A percentile compares a stretch with the other conserved stretches of the same genome.
Conservation (phyloP, 2,888 invertebrate genomes). For the Saturnia japonica region DNA sequence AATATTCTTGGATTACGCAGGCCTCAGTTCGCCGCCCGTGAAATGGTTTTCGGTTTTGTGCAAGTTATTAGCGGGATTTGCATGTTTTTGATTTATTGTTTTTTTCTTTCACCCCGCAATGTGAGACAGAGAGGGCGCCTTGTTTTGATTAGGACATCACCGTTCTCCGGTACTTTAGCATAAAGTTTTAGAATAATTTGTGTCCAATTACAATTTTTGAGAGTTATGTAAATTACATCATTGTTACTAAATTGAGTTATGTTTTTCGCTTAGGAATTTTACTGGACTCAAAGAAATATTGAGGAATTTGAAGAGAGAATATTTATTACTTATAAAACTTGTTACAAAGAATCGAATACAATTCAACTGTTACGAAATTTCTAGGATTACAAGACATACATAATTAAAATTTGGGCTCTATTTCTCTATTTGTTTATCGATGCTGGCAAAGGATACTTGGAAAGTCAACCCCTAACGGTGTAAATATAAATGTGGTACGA, state of each 20-base stretch:
- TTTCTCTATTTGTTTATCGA: neutral
- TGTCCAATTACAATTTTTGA: conserved; percentile 12
- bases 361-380: neutral
- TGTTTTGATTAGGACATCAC: conserved; percentile 39
- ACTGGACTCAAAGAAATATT: neutral
- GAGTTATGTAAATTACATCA: conserved; percentile 15
- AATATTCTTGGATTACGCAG: conserved; percentile 76
- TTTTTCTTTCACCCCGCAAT: conserved; percentile 43
- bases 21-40: conserved; percentile 66
- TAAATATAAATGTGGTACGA: too few relatives aligned
- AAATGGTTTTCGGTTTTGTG: conserved; percentile 81
- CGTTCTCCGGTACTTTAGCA: conserved; percentile 1
- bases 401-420: neutral
- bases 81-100: conserved; percentile 80
- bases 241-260: conserved; percentile 10
- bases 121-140: conserved; percentile 36
- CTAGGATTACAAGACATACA: neutral
- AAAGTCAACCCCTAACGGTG: neutral
- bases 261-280: neutral
- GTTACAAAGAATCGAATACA: neutral
- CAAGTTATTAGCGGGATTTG: conserved; percentile 80
- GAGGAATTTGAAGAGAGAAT: neutral
- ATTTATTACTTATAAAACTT: neutral
- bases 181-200: conserved; percentile 15
- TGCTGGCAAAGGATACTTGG: neutral